Conservation (phyloP, 2,113 vertebrate genomes). For the Romanogobio albipinnatus region DNA sequence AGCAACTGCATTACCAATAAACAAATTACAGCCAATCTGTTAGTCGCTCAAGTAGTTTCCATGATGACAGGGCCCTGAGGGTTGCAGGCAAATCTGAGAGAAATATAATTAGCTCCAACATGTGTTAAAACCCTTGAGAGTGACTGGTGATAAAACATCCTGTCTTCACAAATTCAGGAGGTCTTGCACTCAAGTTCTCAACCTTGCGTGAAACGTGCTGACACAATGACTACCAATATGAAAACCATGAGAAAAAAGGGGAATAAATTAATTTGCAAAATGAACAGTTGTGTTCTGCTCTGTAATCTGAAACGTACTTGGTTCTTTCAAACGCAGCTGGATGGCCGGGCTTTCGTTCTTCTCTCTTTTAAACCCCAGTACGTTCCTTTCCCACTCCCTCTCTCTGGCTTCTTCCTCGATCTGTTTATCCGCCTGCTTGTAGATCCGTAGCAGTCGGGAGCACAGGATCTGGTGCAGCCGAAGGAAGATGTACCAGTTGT, state of each 20-base stretch:
- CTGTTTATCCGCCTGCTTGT: constrained; percentile 92
- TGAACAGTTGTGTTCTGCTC: background rate
- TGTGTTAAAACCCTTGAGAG: background rate
- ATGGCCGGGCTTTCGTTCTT: constrained; percentile 94
- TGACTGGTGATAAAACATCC: constrained; percentile 4
- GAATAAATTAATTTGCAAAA: background rate
- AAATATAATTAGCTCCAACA: constrained; percentile 11
- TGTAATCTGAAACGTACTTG: constrained; percentile 81
- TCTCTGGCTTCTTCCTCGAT: constrained; percentile 92
- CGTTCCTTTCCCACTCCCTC: constrained; percentile 89
- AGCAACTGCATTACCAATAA: background rate
- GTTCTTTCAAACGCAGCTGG: constrained; percentile 94
- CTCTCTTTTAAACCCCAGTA: constrained; percentile 88
- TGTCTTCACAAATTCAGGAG: background rate
- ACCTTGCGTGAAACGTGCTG: background rate
- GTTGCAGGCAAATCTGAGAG: background rate
- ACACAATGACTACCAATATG: background rate
- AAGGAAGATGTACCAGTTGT: constrained; percentile 99
- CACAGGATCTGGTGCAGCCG: constrained; percentile 97
- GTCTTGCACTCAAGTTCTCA: background rate
- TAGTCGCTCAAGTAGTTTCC: constrained; percentile 17
- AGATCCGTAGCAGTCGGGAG: constrained; percentile 88
- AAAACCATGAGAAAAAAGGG: background rate
- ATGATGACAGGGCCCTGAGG: background rate
- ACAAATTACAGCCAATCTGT: background rate